Evolutionary conservation across 2,113 vertebrate genomes (phyloP).

Genomic region (Xiphorhynchus elegans): DNA sequence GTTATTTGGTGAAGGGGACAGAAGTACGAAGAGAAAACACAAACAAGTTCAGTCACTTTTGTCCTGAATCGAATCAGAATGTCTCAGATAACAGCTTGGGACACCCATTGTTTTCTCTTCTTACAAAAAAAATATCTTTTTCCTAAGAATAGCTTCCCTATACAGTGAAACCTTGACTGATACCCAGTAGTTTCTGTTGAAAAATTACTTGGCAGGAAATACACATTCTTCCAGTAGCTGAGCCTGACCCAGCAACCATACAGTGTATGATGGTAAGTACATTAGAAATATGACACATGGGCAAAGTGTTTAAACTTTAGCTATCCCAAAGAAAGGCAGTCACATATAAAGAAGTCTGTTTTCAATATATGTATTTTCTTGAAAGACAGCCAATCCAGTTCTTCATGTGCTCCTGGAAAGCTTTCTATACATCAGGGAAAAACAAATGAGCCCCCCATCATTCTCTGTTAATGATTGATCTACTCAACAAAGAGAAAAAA

Average conservation of each 20-base stretch:
- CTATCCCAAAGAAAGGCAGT: conserved; percentile 24
- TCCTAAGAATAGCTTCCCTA: background rate
- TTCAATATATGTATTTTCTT: conserved; percentile 54
- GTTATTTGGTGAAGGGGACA: background rate
- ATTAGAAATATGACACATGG: conserved; percentile 63
- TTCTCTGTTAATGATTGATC: background rate
- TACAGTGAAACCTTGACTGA: conserved; percentile 5
- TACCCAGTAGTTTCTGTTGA: conserved; percentile 30
- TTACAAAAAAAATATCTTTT: background rate
- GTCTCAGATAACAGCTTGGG: background rate
- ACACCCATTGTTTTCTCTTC: background rate
- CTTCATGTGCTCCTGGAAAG: conserved; percentile 47
- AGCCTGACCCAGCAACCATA: conserved; percentile 46
- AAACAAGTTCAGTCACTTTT: background rate
- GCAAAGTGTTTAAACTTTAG: conserved; percentile 28
- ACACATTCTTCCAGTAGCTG: conserved; percentile 56
- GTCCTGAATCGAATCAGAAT: background rate
- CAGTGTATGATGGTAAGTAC: conserved; percentile 51
- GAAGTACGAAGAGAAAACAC: background rate
- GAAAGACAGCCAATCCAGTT: conserved; percentile 22
- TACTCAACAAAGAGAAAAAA: conserved; percentile 15
- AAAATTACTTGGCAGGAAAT: conserved; percentile 48
- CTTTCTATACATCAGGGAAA: background rate
- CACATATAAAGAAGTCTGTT: conserved; percentile 34
- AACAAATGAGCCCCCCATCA: background rate